phyloP scores from a whole-genome alignment of 2,797 vertebrate species.

The Otus scops region DNA sequence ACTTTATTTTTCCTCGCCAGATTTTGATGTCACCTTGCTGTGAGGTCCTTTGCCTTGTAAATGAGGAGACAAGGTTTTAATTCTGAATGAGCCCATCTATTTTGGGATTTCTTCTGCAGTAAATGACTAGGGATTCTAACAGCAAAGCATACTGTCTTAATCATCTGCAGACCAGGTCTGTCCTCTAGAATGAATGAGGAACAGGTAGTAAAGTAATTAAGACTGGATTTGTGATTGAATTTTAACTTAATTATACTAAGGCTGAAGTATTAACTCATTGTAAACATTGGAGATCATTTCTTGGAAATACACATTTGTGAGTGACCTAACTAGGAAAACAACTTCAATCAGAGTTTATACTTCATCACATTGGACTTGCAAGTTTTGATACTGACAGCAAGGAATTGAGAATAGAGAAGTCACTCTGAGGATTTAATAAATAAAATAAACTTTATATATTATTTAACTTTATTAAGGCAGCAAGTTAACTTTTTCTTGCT shows the following conservation, averaged over 20 bases:
- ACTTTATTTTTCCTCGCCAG: background rate
- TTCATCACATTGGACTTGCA: background rate
- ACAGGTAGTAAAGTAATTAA: slow-evolving; percentile 37
- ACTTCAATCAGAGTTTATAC: background rate
- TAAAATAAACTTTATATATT: background rate
- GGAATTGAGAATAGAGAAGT: background rate
- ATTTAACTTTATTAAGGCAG: background rate
- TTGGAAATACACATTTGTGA: background rate
- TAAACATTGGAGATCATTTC: background rate
- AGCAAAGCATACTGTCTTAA: background rate
- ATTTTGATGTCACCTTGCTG: background rate
- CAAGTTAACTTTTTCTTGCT: background rate
- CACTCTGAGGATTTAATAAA: background rate
- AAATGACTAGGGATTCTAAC: background rate
- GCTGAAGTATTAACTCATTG: background rate
- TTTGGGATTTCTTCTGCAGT: background rate
- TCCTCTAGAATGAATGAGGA: slow-evolving; percentile 1
- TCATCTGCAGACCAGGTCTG: slow-evolving; percentile 3
- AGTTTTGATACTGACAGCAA: background rate
- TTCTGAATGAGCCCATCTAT: background rate
- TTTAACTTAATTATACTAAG: background rate
- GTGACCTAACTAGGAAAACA: background rate
- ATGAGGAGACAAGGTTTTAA: background rate
- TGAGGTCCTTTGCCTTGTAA: background rate
- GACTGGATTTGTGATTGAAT: slow-evolving; percentile 26